These are phyloP conservation scores for Drosophila persimilis DNA, from an alignment of 1,140 invertebrate species.

Conservation along the genomic window DNA sequence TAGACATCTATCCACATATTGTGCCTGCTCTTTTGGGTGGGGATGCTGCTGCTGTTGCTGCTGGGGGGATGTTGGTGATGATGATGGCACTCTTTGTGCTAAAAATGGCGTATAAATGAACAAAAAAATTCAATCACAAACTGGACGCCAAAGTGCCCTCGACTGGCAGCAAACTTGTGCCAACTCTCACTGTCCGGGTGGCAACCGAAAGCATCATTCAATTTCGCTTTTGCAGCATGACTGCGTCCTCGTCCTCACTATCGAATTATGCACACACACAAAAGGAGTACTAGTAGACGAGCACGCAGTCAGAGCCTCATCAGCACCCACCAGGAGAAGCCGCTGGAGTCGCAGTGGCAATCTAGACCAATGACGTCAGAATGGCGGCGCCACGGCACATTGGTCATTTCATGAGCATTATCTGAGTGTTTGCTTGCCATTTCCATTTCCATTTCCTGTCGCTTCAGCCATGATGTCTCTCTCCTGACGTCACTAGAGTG, in stretches of 20 bases:
- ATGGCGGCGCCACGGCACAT: slow-evolving; percentile 3
- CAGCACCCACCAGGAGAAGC: slow-evolving; percentile 4
- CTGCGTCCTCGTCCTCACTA: slow-evolving; percentile 13
- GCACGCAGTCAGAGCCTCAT: neutral
- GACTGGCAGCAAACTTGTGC: slow-evolving; percentile 6
- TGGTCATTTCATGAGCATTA: slow-evolving; percentile 44
- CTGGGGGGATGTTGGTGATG: slow-evolving; percentile 19
- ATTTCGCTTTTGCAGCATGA: slow-evolving; percentile 56
- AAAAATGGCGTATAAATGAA: slow-evolving; percentile 66
- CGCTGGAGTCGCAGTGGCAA: slow-evolving; percentile 16
- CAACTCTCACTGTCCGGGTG: neutral
- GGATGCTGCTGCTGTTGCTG: neutral
- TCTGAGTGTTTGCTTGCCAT: slow-evolving; percentile 43
- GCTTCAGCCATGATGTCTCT: neutral
- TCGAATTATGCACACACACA: slow-evolving; percentile 35
- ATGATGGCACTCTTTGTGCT: slow-evolving; percentile 46
- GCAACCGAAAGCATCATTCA: slow-evolving; percentile 25
- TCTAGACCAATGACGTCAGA: slow-evolving; percentile 57
- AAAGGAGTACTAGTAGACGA: too few species aligned
- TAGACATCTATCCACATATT: slow-evolving; percentile 47
- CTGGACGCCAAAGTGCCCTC: slow-evolving; percentile 53
- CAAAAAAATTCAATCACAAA: slow-evolving; percentile 68
- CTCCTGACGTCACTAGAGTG: slow-evolving; percentile 46
- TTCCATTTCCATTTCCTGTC: slow-evolving; percentile 14
- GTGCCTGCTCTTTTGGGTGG: neutral